A percentile compares a stretch with the other conserved stretches of the same genome.
Conservation (phyloP, 2,888 invertebrate genomes). For the Synanthedon andrenaeformis region DNA sequence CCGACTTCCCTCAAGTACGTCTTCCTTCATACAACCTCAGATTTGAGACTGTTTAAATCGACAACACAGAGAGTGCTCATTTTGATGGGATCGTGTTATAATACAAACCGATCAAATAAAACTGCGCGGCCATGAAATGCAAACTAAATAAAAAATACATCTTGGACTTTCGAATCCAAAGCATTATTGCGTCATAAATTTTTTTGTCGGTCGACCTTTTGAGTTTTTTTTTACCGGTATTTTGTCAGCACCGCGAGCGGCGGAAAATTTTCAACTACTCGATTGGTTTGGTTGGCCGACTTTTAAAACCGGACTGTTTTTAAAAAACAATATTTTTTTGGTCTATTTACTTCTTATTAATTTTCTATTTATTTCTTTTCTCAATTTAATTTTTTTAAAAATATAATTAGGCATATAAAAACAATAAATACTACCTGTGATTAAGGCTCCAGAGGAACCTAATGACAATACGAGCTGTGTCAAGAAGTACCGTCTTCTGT, state of each 20-base stretch:
- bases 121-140: slow-evolving; percentile 10
- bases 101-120: slow-evolving; percentile 6
- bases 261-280: slow-evolving; percentile 14
- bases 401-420: no score
- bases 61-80: neutral
- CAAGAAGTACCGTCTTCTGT: no score
- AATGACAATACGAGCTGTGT: no score
- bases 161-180: slow-evolving; percentile 10
- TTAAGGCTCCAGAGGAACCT: no score
- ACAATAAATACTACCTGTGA: no score
- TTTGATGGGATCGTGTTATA: slow-evolving; percentile 5
- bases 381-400: no score
- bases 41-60: no score
- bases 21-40: no score
- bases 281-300: slow-evolving; percentile 1
- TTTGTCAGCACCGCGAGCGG: slow-evolving; percentile 1
- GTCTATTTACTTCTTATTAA: no score
- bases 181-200: slow-evolving; percentile 3
- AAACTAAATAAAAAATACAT: slow-evolving; percentile 8
- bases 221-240: slow-evolving; percentile 7
- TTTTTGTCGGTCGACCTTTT: slow-evolving; percentile 13
- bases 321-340: neutral
- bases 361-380: no score
- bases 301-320: neutral
- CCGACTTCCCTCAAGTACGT: no score